Conservation (phyloP, 1,140 invertebrate species). For the Sycobia sp. region DNA sequence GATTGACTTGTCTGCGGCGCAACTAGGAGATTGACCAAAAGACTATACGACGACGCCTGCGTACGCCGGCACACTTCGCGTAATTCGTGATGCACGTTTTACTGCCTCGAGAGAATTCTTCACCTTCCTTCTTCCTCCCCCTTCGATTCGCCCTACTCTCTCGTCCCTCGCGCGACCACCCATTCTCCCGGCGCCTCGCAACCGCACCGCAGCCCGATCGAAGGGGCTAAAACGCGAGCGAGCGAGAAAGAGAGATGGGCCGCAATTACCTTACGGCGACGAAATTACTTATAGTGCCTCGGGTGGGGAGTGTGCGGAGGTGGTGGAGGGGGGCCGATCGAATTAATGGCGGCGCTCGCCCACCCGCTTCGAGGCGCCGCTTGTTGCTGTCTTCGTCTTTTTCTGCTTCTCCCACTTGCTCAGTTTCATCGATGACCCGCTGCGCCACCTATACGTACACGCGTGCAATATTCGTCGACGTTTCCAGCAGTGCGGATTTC, state of each 20-base stretch:
- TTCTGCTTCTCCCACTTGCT: slow-evolving; percentile 70
- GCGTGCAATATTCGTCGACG: too few relatives aligned
- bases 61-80: slow-evolving; percentile 19
- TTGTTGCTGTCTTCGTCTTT: too few relatives aligned
- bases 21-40: slow-evolving; percentile 33
- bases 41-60: background rate
- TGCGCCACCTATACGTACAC: too few relatives aligned
- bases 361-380: background rate
- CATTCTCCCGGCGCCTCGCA: slow-evolving; percentile 10
- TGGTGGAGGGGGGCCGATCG: too few relatives aligned
- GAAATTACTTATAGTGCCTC: slow-evolving; percentile 26
- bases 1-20: slow-evolving; percentile 31
- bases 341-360: slow-evolving; percentile 33
- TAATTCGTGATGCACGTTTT: slow-evolving; percentile 34
- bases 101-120: slow-evolving; percentile 22
- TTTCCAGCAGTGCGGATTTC: too few relatives aligned
- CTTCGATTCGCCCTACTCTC: too few relatives aligned
- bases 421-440: too few relatives aligned
- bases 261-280: slow-evolving; percentile 31
- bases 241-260: too few relatives aligned
- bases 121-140: slow-evolving; percentile 15
- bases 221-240: too few relatives aligned
- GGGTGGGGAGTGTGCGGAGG: too few relatives aligned
- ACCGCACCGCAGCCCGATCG: background rate
- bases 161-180: background rate